Percentiles rank a stretch among this genome's conserved stretches.
phyloP scores from a whole-genome alignment of 2,797 vertebrate species.

The Sebastes diploproa region DNA sequence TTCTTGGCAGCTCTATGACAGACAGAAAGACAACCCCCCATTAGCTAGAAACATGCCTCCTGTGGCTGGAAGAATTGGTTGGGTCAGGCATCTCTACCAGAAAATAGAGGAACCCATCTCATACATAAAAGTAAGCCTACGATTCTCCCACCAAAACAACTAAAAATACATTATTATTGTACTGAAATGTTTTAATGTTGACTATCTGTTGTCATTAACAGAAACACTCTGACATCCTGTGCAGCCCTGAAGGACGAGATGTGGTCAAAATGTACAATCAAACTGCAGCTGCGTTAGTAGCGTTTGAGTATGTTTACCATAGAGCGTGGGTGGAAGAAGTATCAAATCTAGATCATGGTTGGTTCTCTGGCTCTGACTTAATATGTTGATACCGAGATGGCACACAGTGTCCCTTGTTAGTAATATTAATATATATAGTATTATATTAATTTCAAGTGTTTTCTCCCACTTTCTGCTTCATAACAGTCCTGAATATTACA shows the following conservation, averaged over 20 bases:
- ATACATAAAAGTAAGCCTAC: constrained; percentile 82
- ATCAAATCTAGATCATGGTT: constrained; percentile 78
- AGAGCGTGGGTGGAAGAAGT: constrained; percentile 82
- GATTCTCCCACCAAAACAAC: background rate
- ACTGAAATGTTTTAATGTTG: background rate
- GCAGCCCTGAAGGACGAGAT: constrained; percentile 79
- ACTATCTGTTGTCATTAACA: constrained; percentile 42
- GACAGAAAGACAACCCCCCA: constrained; percentile 81
- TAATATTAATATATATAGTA: background rate
- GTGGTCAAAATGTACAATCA: constrained; percentile 84
- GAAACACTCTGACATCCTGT: constrained; percentile 84
- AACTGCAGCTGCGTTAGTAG: constrained; percentile 78
- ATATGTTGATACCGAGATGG: background rate
- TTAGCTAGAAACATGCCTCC: constrained; percentile 85
- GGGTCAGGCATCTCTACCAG: constrained; percentile 85
- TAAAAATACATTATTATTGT: background rate
- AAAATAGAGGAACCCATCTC: constrained; percentile 85
- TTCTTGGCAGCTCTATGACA: constrained; percentile 77
- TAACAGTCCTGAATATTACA: constrained; percentile 82
- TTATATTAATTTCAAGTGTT: background rate
- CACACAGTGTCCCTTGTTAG: background rate
- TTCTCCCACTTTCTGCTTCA: constrained; percentile 13
- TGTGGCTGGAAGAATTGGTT: constrained; percentile 84
- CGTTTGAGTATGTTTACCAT: constrained; percentile 83
- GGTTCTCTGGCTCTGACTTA: constrained; percentile 48